Conservation (phyloP, 2,797 vertebrate genomes). For the Philypnodon macrostomus region DNA sequence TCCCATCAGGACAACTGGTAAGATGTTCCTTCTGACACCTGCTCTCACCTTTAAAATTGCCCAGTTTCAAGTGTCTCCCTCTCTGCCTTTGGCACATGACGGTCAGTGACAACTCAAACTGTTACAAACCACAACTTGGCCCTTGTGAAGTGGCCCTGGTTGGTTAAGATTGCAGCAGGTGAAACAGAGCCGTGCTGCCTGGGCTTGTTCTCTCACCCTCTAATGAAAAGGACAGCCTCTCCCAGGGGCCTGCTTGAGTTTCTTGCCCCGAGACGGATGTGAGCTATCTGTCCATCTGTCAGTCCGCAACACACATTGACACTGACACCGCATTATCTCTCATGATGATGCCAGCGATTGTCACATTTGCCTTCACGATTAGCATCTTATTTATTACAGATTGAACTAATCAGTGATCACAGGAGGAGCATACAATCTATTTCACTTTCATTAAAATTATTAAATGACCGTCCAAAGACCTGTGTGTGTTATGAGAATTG, state of each 20-base stretch:
- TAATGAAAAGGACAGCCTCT: slow-evolving; percentile 72
- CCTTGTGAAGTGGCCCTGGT: slow-evolving; percentile 52
- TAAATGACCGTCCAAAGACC: too few relatives aligned
- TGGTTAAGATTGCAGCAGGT: slow-evolving; percentile 50
- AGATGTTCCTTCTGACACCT: slow-evolving; percentile 27
- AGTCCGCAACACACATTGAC: slow-evolving; percentile 45
- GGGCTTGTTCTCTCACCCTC: slow-evolving; percentile 68
- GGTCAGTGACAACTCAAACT: slow-evolving; percentile 72
- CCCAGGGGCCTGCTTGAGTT: slow-evolving; percentile 79
- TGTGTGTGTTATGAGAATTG: too few relatives aligned
- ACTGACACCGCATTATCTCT: slow-evolving; percentile 6
- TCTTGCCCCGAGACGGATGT: slow-evolving; percentile 66
- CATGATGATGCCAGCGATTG: background rate
- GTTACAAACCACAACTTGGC: slow-evolving; percentile 71
- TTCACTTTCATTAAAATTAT: too few relatives aligned
- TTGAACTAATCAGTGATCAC: background rate
- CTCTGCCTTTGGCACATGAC: slow-evolving; percentile 48
- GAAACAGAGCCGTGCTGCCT: slow-evolving; percentile 65
- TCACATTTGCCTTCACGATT: background rate
- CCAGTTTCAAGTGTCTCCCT: slow-evolving; percentile 31
- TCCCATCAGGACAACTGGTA: slow-evolving; percentile 84
- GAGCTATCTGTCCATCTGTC: slow-evolving; percentile 79
- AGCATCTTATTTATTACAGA: background rate
- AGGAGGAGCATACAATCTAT: too few relatives aligned
- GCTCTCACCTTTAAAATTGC: slow-evolving; percentile 39